These are phyloP conservation scores for Nyctalus aviator DNA, from an alignment of 2,797 vertebrate species.

Conservation along the genomic window DNA sequence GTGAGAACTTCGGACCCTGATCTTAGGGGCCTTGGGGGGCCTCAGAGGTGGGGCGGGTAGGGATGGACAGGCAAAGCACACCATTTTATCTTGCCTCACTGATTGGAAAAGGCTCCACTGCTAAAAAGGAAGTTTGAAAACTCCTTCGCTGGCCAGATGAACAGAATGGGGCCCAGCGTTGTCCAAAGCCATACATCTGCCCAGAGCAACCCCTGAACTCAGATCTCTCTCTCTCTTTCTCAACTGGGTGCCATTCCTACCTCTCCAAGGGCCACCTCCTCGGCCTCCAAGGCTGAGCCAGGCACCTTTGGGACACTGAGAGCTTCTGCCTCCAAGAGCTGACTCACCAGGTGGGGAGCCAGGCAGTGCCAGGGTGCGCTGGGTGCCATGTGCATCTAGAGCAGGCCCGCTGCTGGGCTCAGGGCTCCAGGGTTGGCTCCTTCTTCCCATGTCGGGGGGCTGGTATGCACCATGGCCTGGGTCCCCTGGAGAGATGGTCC, in stretches of 20 bases:
- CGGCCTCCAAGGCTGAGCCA: not conserved
- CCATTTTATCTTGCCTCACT: not conserved
- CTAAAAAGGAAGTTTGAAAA: constrained; percentile 5
- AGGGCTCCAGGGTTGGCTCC: not conserved
- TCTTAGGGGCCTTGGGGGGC: not conserved
- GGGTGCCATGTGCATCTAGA: not conserved
- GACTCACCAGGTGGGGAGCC: not conserved
- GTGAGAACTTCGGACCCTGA: not conserved
- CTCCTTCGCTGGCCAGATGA: not conserved
- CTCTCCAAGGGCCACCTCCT: not conserved
- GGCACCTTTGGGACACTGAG: not conserved
- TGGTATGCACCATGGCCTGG: not conserved
- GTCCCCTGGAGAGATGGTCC: not conserved
- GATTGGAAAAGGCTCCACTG: not conserved
- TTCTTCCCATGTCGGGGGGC: not conserved
- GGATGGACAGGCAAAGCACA: not conserved
- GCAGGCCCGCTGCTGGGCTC: not conserved
- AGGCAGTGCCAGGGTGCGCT: not conserved
- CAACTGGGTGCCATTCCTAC: not conserved
- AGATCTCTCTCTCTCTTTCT: not conserved
- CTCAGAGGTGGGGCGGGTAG: not conserved
- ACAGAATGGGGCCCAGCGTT: not conserved
- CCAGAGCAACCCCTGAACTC: not conserved
- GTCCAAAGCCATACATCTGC: not conserved
- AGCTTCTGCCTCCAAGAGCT: not conserved